Evolutionary conservation across 23 tunicate species (phyloP).

Genomic region (Clavelina lepadiformis): DNA sequence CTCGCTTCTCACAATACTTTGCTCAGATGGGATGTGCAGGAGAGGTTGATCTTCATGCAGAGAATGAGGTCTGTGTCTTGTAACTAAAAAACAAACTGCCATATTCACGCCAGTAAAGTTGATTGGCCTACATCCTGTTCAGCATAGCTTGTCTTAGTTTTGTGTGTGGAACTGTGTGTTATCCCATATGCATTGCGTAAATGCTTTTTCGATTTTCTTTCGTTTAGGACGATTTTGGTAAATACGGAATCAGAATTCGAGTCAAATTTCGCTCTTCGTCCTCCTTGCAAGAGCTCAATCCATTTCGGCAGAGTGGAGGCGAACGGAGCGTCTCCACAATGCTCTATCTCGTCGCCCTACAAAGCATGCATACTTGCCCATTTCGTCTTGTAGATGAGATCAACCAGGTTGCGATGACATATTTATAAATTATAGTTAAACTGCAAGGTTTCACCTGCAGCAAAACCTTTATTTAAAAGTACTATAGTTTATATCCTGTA

Average conservation of each 20-base stretch:
- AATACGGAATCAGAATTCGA: slow-evolving; percentile 86
- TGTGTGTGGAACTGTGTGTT: background rate
- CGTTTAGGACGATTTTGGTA: slow-evolving; percentile 67
- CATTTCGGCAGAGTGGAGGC: slow-evolving; percentile 87
- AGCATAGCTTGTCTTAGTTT: no score
- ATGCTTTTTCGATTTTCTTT: background rate
- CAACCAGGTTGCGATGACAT: slow-evolving; percentile 48
- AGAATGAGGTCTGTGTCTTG: slow-evolving; percentile 34
- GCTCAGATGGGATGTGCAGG: slow-evolving; percentile 84
- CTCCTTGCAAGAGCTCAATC: slow-evolving; percentile 61
- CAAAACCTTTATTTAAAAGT: no score
- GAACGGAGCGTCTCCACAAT: slow-evolving; percentile 93
- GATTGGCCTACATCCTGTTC: no score
- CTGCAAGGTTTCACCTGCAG: no score
- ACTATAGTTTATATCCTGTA: no score
- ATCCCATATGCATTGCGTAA: background rate
- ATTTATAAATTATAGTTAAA: background rate
- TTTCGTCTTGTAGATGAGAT: slow-evolving; percentile 91
- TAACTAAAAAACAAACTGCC: background rate
- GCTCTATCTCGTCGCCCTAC: slow-evolving; percentile 91
- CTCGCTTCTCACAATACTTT: slow-evolving; percentile 66
- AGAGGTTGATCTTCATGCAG: slow-evolving; percentile 77
- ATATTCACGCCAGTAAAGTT: background rate
- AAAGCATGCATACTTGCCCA: slow-evolving; percentile 65
- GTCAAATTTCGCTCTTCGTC: slow-evolving; percentile 76